Evolutionary conservation across 2,888 invertebrate genomes (phyloP).

Genomic region (Augochlorella aurata): DNA sequence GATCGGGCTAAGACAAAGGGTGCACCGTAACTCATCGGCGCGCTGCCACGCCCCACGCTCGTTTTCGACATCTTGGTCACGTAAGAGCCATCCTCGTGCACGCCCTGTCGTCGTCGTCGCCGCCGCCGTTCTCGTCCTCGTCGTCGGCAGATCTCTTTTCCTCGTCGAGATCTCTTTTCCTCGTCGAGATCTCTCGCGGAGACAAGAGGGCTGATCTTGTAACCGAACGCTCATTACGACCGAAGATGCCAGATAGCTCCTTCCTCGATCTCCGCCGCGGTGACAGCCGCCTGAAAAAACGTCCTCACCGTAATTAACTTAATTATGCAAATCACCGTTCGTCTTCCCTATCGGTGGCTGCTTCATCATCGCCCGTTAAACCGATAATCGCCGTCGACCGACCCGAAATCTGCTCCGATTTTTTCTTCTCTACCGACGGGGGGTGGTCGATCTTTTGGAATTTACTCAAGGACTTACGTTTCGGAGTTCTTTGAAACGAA

Average conservation of each 20-base stretch:
- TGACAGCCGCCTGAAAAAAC: neutral
- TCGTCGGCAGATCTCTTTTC: constrained; percentile 44
- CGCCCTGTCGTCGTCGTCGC: constrained; percentile 55
- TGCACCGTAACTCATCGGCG: constrained; percentile 71
- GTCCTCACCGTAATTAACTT: constrained; percentile 41
- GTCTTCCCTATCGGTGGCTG: neutral
- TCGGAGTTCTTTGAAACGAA: neutral
- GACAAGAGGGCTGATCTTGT: constrained; percentile 55
- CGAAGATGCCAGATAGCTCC: constrained; percentile 46
- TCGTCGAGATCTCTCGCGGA: constrained; percentile 49
- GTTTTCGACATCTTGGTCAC: constrained; percentile 73
- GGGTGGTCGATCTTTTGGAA: neutral
- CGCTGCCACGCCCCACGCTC: constrained; percentile 70
- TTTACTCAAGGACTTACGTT: neutral
- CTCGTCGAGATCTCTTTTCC: constrained; percentile 49
- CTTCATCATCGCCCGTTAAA: neutral
- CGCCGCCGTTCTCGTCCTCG: neutral
- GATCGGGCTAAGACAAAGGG: constrained; percentile 65
- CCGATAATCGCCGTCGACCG: neutral
- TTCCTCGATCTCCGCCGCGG: constrained; percentile 9
- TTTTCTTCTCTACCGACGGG: neutral
- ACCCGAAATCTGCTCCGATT: neutral
- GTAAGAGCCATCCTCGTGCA: constrained; percentile 49
- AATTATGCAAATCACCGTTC: constrained; percentile 41
- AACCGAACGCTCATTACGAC: constrained; percentile 61